phyloP scores from a whole-genome alignment of 2,888 invertebrate genomes.

The Actias luna region DNA sequence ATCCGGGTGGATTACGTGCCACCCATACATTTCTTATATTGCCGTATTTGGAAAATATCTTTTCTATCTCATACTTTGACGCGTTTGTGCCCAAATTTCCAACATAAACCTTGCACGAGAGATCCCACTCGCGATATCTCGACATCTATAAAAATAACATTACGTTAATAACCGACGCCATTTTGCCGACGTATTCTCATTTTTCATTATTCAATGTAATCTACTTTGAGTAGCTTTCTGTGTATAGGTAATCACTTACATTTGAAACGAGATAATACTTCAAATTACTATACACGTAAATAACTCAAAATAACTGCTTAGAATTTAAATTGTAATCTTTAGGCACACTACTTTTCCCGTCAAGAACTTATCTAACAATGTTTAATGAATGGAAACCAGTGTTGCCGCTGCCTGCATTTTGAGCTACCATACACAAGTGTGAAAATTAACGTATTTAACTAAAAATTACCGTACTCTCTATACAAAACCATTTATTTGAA shows the following conservation, averaged over 20 bases:
- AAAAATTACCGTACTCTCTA: too few relatives aligned
- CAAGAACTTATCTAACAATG: too few relatives aligned
- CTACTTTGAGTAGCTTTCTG: background rate
- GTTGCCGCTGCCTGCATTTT: too few relatives aligned
- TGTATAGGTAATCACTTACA: conserved; percentile 7
- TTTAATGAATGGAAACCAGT: too few relatives aligned
- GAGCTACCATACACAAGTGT: too few relatives aligned
- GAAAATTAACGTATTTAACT: too few relatives aligned
- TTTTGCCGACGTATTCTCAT: conserved; percentile 33
- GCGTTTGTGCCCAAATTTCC: conserved; percentile 95
- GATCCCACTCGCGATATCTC: conserved; percentile 89
- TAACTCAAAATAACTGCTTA: background rate
- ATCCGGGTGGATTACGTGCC: conserved; percentile 95
- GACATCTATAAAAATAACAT: conserved; percentile 81
- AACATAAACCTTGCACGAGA: conserved; percentile 95
- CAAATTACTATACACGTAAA: background rate
- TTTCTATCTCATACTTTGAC: conserved; percentile 94
- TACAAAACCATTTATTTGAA: too few relatives aligned
- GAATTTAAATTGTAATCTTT: background rate
- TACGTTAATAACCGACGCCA: conserved; percentile 43
- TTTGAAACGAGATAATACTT: background rate
- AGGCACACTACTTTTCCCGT: background rate
- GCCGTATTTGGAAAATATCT: conserved; percentile 93
- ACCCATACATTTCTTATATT: conserved; percentile 96
- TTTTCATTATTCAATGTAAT: background rate